Evolutionary conservation across 2,888 invertebrate genomes (phyloP), one percentile per base, ranked within the genome.

Genomic region (Conchocele bisecta): DNA sequence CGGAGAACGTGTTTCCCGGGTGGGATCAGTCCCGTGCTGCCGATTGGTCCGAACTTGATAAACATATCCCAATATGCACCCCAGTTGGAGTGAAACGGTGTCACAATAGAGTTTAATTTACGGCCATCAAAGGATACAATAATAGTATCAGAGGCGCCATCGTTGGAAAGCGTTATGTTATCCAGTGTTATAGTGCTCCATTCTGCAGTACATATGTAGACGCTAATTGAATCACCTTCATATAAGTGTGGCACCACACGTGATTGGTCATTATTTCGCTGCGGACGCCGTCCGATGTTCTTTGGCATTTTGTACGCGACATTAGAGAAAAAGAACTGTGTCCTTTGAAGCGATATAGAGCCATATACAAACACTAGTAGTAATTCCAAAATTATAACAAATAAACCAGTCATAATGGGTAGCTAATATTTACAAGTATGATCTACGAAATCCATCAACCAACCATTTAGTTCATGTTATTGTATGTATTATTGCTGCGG

Each of bases 91-190:
- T 53, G 20, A 2, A 29, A 39, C 35, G 60, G 70, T 5, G 73
- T 73, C 11, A 46, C 26, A 39, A 77, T 70, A 7, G 44, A 61
- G 37, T 70, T 73, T 11, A 77, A 2, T n/a, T 58, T 15, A 13
- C 54, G 26, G 9, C 75, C 75, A 61, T 81, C 75, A n/a, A 81
- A 56, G 24, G 56, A 37, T n/a, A 83, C 57, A 4, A 48, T 64
- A 15, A 83, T 65, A 3, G 31, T 71, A 41, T 83, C 81, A 9
- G 60, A 33, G 2, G 58, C 69, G 20, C 83, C 83, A 33, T 83
- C 83, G 46, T 83, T 82, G 0, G 83, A 82, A 63, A 73, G 82
- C 9, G 66, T 61, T 2, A 83, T 63, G 35, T 78, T 68, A 28
- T 75, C 63, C 20, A 83, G 41, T 9, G 60, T 56, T 9, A 83